phyloP scores from a whole-genome alignment of 2,113 vertebrate species.

The Podocnemis expansa region DNA sequence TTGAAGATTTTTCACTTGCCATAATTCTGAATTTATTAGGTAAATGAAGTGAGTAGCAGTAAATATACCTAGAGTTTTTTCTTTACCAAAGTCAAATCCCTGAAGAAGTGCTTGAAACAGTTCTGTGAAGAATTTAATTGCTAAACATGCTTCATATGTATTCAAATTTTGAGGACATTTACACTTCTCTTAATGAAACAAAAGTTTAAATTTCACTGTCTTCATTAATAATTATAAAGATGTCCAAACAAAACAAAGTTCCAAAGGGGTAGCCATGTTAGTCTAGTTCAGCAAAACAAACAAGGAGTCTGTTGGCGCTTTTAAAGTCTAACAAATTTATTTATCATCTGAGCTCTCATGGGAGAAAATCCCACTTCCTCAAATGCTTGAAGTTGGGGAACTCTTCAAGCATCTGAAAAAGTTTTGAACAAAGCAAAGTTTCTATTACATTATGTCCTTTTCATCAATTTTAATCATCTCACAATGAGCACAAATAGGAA shows the following conservation, averaged over 20 bases:
- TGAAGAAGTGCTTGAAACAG: rapidly evolving
- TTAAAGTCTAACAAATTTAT: too few relatives aligned
- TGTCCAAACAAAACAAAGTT: rapidly evolving
- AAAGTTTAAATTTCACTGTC: neutral
- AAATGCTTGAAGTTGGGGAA: too few relatives aligned
- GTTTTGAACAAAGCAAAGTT: too few relatives aligned
- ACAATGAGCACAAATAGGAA: too few relatives aligned
- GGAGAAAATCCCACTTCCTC: too few relatives aligned
- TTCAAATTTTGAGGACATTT: neutral
- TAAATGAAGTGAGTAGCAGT: neutral
- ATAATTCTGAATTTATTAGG: neutral
- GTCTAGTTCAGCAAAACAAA: too few relatives aligned
- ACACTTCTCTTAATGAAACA: neutral
- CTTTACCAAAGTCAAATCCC: neutral
- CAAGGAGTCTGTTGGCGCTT: too few relatives aligned
- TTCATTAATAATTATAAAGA: neutral
- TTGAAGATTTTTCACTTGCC: neutral
- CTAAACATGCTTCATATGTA: neutral
- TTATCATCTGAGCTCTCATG: too few relatives aligned
- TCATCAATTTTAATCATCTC: too few relatives aligned
- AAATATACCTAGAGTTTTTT: neutral
- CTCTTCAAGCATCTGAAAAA: too few relatives aligned
- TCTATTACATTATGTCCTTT: too few relatives aligned
- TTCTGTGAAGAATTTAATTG: neutral
- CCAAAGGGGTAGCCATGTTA: too few relatives aligned